Base-by-base conservation (phyloP, 2,797 vertebrate species). In the Gymnoscopelus braueri region DNA sequence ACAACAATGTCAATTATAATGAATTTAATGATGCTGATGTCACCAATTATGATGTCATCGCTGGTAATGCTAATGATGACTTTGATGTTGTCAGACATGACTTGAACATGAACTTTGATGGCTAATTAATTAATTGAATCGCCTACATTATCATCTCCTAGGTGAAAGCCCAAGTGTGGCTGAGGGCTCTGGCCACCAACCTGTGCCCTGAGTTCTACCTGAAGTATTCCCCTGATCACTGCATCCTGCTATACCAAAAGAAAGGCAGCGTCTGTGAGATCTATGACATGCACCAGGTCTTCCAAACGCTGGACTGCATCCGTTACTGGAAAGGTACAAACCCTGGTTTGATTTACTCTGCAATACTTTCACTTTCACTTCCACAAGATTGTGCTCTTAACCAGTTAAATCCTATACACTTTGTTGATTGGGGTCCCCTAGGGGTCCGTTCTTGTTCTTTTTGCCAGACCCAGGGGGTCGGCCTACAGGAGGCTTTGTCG, bases 241-340 rank as follows among this genome's bases (percentile, higher is more conserved):
- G 97, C 89, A 94, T 96, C 72, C 92, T 99, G 68, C 95, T 97
- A 52, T 99, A 99, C 86, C 96, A 98, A 90, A 99, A 99, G 88
- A 98, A 99, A 81, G 98, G 97, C 4, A 97, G 95, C 0, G 93
- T 96, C 93, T 99, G 96, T 56, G 98, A 99, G 93, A 99, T 99
- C 86, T 99, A 99, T 2, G 98, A 99, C 86, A 96, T 95, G 79
- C 94, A 98, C 89, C 98, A 99, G 80, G 94, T 99, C 24, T 96
- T 99, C 81, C 98, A 99, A 91, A 99, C 98, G 0, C 82, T 99
- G 53, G 98, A 99, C 87, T 99, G 98, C 85, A 96, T 99, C 71
- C 87, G 93, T 19, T 97, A 99, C 90, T 99, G 98, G 98, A 96
- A 95, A 90, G 92, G 92, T 93, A 64, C 11, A 7, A 14, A 50